Evolutionary conservation across 2,797 vertebrate genomes (phyloP).

Genomic region (Pangasius mekongensis): DNA sequence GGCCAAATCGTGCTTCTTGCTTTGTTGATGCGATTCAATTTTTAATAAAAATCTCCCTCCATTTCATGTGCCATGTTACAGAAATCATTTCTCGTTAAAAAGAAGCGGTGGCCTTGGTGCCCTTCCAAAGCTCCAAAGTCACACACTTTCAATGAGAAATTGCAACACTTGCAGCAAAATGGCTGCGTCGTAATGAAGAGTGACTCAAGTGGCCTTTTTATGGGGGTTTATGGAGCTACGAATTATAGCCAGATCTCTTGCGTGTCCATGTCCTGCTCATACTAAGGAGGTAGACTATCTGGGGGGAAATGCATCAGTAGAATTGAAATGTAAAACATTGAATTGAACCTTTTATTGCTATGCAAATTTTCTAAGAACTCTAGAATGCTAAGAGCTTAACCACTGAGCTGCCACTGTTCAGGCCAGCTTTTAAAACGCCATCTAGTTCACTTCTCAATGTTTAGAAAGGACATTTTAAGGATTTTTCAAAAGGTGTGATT

Average conservation of each 20-base stretch:
- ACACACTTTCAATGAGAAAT: slow-evolving; percentile 42
- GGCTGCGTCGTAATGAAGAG: slow-evolving; percentile 53
- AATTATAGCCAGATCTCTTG: slow-evolving; percentile 55
- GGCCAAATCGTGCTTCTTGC: neutral
- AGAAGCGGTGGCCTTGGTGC: neutral
- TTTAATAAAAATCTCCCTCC: neutral
- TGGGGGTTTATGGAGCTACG: neutral
- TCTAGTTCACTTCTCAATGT: neutral
- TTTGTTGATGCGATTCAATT: neutral
- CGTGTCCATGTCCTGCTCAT: slow-evolving; percentile 46
- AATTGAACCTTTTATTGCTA: neutral
- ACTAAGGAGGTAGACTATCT: slow-evolving; percentile 25
- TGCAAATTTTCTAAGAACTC: neutral
- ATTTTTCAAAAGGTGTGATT: neutral
- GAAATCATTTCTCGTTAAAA: neutral
- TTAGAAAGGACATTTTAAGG: no score
- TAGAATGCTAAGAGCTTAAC: neutral
- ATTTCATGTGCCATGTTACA: neutral
- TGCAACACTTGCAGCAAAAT: slow-evolving; percentile 42
- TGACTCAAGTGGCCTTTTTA: slow-evolving; percentile 15
- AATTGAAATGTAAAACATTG: neutral
- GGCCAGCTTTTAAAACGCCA: neutral
- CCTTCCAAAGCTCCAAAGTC: slow-evolving; percentile 44
- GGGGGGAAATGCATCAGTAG: neutral
- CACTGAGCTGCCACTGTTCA: neutral